Conservation (phyloP, 2,113 vertebrate genomes). For the Heloderma charlesbogerti region DNA sequence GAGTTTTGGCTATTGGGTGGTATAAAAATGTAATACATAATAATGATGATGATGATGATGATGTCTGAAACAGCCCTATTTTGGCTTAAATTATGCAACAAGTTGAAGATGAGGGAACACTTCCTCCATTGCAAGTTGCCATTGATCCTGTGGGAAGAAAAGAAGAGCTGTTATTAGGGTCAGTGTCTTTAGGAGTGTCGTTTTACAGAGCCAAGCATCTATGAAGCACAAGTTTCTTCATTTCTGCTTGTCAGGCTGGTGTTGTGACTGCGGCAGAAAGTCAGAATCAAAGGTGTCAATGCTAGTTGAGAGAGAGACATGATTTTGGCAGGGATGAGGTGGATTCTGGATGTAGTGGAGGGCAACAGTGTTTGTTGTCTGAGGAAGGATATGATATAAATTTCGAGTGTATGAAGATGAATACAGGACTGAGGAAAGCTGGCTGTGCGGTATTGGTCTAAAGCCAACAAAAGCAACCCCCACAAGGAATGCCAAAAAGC, state of each 20-base stretch:
- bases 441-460: too few species aligned
- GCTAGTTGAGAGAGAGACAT: not conserved
- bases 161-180: conserved; percentile 24
- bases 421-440: not conserved
- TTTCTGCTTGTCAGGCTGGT: not conserved
- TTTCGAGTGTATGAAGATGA: not conserved
- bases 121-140: conserved; percentile 74
- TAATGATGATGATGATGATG: too few species aligned
- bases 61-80: not conserved
- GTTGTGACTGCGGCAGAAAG: not conserved
- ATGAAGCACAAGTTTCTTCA: not conserved
- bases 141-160: conserved; percentile 61
- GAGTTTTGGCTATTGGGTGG: too few species aligned
- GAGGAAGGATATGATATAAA: not conserved
- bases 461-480: too few species aligned
- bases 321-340: not conserved
- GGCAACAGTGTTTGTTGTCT: not conserved
- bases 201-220: not conserved
- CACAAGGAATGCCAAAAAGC: too few species aligned
- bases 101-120: conserved; percentile 74
- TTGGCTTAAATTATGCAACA: conserved; percentile 76
- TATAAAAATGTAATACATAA: too few species aligned
- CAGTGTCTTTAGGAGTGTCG: too few species aligned
- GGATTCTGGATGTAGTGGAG: not conserved
- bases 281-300: not conserved